Conservation (phyloP, 2,797 vertebrate species). For the Odontamblyopus lacepedii region DNA sequence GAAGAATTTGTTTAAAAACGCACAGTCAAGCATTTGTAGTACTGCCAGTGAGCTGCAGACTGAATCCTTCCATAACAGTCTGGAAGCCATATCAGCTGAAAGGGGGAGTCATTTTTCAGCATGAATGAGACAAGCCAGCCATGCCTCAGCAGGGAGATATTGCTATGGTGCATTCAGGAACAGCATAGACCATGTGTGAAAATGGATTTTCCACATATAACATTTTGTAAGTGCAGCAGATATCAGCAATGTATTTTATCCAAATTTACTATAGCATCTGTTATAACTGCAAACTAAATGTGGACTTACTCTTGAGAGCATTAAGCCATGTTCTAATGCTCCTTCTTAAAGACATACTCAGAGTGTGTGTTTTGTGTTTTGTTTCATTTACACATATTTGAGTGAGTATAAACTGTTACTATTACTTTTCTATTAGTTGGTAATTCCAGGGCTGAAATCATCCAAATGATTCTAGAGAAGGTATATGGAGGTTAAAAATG, state of each 20-base stretch:
- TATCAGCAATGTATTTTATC: background rate
- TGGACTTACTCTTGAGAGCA: too few relatives aligned
- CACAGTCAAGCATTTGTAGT: background rate
- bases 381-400: too few relatives aligned
- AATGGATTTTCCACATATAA: slow-evolving; percentile 22
- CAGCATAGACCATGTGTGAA: slow-evolving; percentile 6
- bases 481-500: too few relatives aligned
- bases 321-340: too few relatives aligned
- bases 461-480: too few relatives aligned
- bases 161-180: slow-evolving; percentile 27
- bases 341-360: too few relatives aligned
- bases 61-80: background rate
- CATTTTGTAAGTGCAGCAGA: background rate
- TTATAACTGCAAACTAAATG: background rate
- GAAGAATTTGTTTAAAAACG: background rate
- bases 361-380: too few relatives aligned
- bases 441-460: too few relatives aligned
- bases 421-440: too few relatives aligned
- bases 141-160: slow-evolving; percentile 19
- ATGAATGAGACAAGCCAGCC: background rate
- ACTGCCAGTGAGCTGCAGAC: background rate
- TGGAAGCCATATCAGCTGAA: background rate
- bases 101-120: slow-evolving; percentile 8
- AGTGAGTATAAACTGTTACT: too few relatives aligned
- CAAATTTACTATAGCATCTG: background rate